A percentile compares a stretch with the other conserved stretches of the same genome.
Evolutionary conservation across 2,113 vertebrate species (phyloP).

Genomic region (Platichthys flesus): DNA sequence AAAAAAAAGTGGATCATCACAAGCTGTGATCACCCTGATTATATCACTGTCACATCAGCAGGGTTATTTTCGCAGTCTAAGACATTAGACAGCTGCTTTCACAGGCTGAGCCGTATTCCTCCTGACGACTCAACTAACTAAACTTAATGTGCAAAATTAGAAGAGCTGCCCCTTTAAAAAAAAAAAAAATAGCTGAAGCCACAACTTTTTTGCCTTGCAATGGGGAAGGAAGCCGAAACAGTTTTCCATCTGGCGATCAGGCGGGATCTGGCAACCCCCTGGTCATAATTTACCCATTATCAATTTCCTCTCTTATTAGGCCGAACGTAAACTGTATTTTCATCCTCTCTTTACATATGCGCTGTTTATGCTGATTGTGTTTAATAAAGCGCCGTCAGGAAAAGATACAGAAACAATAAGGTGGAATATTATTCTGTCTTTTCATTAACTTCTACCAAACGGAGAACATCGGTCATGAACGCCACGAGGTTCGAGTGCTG

Average conservation of each 20-base stretch:
- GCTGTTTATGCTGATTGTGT: not conserved
- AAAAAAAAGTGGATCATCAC: not conserved
- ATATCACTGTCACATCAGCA: not conserved
- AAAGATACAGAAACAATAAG: not conserved
- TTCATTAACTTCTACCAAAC: constrained; percentile 17
- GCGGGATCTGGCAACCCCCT: constrained; percentile 7
- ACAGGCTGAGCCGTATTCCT: not conserved
- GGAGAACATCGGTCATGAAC: constrained; percentile 37
- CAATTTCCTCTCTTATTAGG: constrained; percentile 20
- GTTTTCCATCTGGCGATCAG: constrained; percentile 20
- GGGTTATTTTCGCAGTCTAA: not conserved
- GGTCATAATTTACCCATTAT: constrained; percentile 24
- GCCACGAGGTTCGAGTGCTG: constrained; percentile 4
- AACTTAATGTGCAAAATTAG: not conserved
- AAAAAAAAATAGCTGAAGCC: not conserved
- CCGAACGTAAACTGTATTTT: not conserved
- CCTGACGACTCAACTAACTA: not conserved
- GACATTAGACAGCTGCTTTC: not conserved
- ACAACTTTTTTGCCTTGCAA: not conserved
- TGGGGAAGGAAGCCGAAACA: not conserved
- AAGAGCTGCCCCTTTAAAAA: not conserved
- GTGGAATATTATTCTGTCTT: not conserved
- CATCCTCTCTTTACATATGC: not conserved
- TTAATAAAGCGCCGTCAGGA: not conserved
- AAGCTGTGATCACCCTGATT: not conserved